Evolutionary conservation across 2,797 vertebrate genomes (phyloP), one percentile per base, ranked within the genome.

Genomic region (Nannoperca obscura): DNA sequence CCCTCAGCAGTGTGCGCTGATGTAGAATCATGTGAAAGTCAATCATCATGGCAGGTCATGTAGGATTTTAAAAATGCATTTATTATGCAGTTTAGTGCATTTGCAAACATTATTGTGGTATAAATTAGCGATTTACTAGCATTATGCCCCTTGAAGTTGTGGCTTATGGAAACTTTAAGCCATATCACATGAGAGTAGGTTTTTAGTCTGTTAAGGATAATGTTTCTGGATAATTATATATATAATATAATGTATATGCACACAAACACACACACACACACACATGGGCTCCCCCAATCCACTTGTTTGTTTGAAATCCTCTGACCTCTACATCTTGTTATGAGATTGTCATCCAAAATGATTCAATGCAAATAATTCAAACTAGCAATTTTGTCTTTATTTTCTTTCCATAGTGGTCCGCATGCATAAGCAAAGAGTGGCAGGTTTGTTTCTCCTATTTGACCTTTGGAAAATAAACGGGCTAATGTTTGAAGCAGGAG

Each of bases 401-500:
- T 86, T 88, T 89, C 65, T 71, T 86, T 87, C 57, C 75, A 64
- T 83, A 86, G 27, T 52, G 71, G 83, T 78, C 80, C 81, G 64
- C 80, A 65, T 77, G 78, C 55, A 44, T 73, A 52, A 79, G 66
- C 88, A 92, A 90, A 88, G 40, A 80, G n/a, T 27, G 69, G 66
- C 74, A 81, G 83, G 73, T 85, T 79, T 76, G 65, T 91, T 83
- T 91, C 71, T 86, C 79, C 86, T 66, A 58, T 89, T 83, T 90
- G 84, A 87, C 83, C 83, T 89, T 78, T 84, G 58, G 69, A 91
- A 91, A 92, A 92, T 81, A 91, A 93, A 89, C 83, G 88, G 73
- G 59, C 71, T 82, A 75, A 88, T 80, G 84, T 81, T 71, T 75
- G 57, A 78, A 86, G 77, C 77, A 80, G 83, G 73, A 88, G 80